Evolutionary conservation across 2,797 vertebrate genomes (phyloP), one percentile per base, ranked within the genome.

Genomic region (Galago senegalensis): DNA sequence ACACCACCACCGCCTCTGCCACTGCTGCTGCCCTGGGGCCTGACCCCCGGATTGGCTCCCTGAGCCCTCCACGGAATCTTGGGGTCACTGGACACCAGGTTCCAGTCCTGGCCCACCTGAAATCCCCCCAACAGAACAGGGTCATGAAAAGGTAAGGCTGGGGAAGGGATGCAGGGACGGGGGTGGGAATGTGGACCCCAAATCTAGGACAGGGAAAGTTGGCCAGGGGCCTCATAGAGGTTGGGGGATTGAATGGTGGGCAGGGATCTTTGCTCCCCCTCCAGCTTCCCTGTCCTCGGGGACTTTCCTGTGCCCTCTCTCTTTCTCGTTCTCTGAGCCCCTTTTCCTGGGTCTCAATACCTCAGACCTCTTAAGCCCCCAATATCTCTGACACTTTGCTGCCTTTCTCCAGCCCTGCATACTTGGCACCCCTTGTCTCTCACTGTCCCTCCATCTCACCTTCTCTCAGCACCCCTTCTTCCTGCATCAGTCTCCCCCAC

Each of bases 121-220:
- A 73, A 87, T 70, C 23, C n/a, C 87, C 94, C 91, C 81, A 34
- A 93, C 89, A 96, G 87, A 96, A 95, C 93, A 96, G 97, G 98
- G 97, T 97, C 98, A 97, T 97, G 98, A 97, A 89, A 97, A 97
- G 98, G 98, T 97, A 98, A 97, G 97, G 75, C 34, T 1, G 17
- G 93, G 86, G 70, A n/a, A 84, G 87, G 91, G 88, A 43, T 43
- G 67, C 67, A 43, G 53, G 37, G 72, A 29, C 72, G 76, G 92
- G 72, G 82, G 89, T 46, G 79, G 94, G 95, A 72, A 76, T 8
- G 7, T 20, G 69, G 77, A 80, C 97, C 93, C 94, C 87, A 86
- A 90, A 95, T 96, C 69, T 90, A 93, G 94, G 85, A 58, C 86
- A 69, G 95, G 82, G 82, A 94, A 96, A 97, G 97, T 97, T 97